Percentiles rank a stretch among this genome's conserved stretches.
phyloP scores from a whole-genome alignment of 2,113 vertebrate species.

The Paralichthys olivaceus region DNA sequence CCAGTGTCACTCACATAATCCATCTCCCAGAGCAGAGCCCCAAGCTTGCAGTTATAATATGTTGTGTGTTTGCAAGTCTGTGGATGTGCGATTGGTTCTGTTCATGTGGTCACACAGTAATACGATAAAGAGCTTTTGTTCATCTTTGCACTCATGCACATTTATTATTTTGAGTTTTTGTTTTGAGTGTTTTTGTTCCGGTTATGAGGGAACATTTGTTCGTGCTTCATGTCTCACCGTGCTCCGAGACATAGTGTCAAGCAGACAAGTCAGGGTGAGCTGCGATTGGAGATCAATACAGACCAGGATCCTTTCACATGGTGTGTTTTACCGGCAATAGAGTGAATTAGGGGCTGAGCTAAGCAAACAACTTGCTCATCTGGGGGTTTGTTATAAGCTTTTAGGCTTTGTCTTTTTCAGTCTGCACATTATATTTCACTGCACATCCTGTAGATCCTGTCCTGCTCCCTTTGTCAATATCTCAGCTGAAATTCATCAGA shows the following conservation, averaged over 20 bases:
- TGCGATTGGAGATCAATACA: slow-evolving; percentile 63
- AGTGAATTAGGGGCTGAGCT: slow-evolving; percentile 66
- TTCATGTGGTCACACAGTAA: slow-evolving; percentile 20
- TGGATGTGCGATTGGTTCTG: slow-evolving; percentile 27
- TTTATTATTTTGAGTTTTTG: neutral
- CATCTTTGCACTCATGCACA: neutral
- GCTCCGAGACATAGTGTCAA: slow-evolving; percentile 52
- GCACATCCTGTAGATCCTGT: slow-evolving; percentile 51
- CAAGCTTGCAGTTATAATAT: slow-evolving; percentile 55
- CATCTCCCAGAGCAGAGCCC: slow-evolving; percentile 65
- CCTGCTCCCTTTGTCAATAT: slow-evolving; percentile 51
- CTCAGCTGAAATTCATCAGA: slow-evolving; percentile 47
- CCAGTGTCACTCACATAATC: slow-evolving; percentile 81
- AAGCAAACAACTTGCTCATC: slow-evolving; percentile 70
- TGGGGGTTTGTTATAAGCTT: slow-evolving; percentile 68
- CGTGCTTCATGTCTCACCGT: slow-evolving; percentile 37
- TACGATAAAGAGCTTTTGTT: slow-evolving; percentile 11
- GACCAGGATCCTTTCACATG: slow-evolving; percentile 49
- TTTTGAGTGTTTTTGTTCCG: neutral
- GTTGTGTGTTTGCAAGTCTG: slow-evolving; percentile 48
- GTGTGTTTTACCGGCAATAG: slow-evolving; percentile 60
- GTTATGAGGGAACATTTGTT: slow-evolving; percentile 33
- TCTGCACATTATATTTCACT: slow-evolving; percentile 61
- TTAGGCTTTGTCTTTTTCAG: slow-evolving; percentile 62
- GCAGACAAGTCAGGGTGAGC: slow-evolving; percentile 22